Base-by-base conservation (phyloP, 2,888 invertebrate species). In the Sarcophaga variegata region DNA sequence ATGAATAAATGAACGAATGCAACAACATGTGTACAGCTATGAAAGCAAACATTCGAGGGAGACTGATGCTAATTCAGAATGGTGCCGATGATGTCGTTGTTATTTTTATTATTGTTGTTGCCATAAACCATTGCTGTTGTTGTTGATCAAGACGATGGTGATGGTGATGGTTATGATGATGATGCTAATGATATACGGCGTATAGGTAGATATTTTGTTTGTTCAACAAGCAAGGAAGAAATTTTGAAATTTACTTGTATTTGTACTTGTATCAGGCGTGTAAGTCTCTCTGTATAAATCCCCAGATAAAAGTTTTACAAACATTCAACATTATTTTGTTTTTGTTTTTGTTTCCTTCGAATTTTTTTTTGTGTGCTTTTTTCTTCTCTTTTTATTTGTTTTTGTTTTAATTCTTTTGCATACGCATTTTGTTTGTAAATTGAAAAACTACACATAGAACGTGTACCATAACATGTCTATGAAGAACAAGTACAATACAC, bases 261-360 rank as follows among this genome's bases (percentile, higher is more conserved):
- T 14, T 54, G 54, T 54, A 54, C 54, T 54, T 54, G 25, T 37
- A 37, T 54, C 60, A 78, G 27, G 27, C 49, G 22, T 67, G 78
- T 69, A 63, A 70, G 45, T 66, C 60, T 64, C 60, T 64, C 62
- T 45, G 37, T 49, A 66, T 76, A 66, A 81, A 84, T 81, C 66
- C 66, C 27, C 66, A 54, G 75, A 72, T 76, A 84, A 83, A 84
- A 84, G 76, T 81, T 71, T 76, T 60, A 59, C 76, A 84, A 81
- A 80, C 80, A 84, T 67, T 83, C 62, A 69, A 70, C 49, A 70
- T 20, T 59, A 47, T 64, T 54, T 60, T 47, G 14, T 59, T 60
- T 45, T 20, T 69, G 10, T 70, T 49, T 70, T 49, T 22, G 2
- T 49, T 54, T n/a, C 49, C 14, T 37, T 37, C 37, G 37, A 37